These are phyloP conservation scores for Karalla daura DNA, from an alignment of 2,797 vertebrate species.

Conservation along the genomic window DNA sequence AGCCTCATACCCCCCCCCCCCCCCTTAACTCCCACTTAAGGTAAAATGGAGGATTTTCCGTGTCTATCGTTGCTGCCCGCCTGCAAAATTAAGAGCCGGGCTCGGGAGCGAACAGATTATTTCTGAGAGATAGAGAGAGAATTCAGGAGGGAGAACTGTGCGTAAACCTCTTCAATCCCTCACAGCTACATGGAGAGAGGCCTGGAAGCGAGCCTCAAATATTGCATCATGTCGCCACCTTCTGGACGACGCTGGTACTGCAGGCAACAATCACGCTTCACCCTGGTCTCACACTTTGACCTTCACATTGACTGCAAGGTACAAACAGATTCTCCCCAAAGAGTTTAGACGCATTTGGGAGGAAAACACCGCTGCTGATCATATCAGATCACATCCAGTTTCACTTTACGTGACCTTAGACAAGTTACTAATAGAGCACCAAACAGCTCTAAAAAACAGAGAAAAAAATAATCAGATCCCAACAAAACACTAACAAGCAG, in stretches of 20 bases:
- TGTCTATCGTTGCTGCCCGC: not conserved
- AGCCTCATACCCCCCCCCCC: not conserved
- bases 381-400: too few relatives aligned
- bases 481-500: too few relatives aligned
- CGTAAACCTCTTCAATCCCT: not conserved
- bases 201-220: not conserved
- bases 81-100: not conserved
- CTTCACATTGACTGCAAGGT: too few relatives aligned
- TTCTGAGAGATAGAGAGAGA: not conserved
- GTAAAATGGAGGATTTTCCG: not conserved
- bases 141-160: not conserved
- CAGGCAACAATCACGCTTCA: not conserved
- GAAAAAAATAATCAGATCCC: too few relatives aligned
- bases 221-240: conserved; percentile 52
- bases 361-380: too few relatives aligned
- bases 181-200: not conserved
- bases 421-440: too few relatives aligned
- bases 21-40: not conserved
- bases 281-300: too few relatives aligned
- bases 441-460: too few relatives aligned
- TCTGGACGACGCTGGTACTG: conserved; percentile 12
- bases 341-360: too few relatives aligned
- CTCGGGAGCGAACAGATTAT: not conserved
- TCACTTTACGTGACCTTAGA: too few relatives aligned
- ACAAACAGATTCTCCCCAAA: too few relatives aligned